Evolutionary conservation across 2,113 vertebrate species (phyloP), one percentile per base, ranked within the genome.

Genomic region (Heterocephalus glaber): DNA sequence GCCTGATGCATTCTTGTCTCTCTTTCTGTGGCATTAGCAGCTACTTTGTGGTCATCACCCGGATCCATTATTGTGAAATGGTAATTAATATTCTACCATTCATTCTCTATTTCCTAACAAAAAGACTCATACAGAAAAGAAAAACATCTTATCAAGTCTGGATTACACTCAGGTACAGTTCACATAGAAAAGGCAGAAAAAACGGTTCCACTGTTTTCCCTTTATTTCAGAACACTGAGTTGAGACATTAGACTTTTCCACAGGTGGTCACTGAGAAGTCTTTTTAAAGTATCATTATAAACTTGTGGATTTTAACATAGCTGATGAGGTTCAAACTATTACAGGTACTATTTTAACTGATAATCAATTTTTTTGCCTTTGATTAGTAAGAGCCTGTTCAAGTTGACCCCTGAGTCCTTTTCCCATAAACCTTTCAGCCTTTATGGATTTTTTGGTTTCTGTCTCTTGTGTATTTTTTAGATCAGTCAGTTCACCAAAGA

Each of bases 331-430:
- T 54, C 41, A 92, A 76, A 35, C 35, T 60, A 94, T 86, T 94
- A 90, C 13, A 58, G 26, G 65, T 80, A 81, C 28, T 84, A 94
- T 85, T 86, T 54, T 79, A 66, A 86, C 35, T 81, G 49, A 65
- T 38, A 49, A 81, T 54, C 5, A 86, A 70, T 92, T 24, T 89
- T 74, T 94, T 33, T 95, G 44, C 7, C 35, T 72, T 96, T 90
- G 41, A 12, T 88, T 80, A 76, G 13, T 79, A 86, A 52, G n/a
- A 90, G 6, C 12, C 20, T 76, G 2, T 56, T 94, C 61, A 92
- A 28, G 20, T 68, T 84, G 49, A 87, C 3, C 49, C 28, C 56
- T 26, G 26, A 77, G 33, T 92, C 26, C 58, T 77, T 85, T 54
- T 79, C 61, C 47, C 58, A 58, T 26, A 91, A 56, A 58, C 30